A percentile compares a stretch with the other conserved stretches of the same genome.
These are phyloP conservation scores for Andrena flavipes DNA, from an alignment of 2,888 invertebrate genomes.

Conservation along the genomic window DNA sequence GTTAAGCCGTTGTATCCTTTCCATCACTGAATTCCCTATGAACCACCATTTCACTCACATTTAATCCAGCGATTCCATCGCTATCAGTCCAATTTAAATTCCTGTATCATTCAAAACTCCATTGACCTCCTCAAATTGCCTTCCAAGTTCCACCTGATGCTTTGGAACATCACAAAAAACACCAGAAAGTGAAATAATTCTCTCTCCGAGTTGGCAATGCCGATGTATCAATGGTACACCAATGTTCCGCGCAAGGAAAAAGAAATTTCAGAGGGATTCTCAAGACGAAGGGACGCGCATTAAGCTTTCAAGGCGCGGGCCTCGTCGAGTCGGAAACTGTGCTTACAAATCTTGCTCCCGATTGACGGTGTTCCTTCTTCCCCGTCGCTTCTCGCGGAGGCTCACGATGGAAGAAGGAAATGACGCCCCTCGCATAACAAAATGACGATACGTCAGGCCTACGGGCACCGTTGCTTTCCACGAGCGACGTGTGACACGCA, in stretches of 20 bases:
- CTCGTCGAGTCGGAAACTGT: constrained; percentile 43
- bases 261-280: not conserved
- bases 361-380: constrained; percentile 53
- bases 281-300: not conserved
- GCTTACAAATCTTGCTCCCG: constrained; percentile 58
- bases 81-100: not conserved
- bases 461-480: constrained; percentile 66
- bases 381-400: constrained; percentile 45
- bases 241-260: not conserved
- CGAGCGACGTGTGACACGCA: constrained; percentile 69
- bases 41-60: not conserved
- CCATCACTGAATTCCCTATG: not conserved
- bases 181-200: too few species aligned
- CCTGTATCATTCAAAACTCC: too few species aligned
- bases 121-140: too few species aligned
- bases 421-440: constrained; percentile 72
- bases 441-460: constrained; percentile 61
- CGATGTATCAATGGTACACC: not conserved
- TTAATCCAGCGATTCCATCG: not conserved
- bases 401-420: constrained; percentile 72
- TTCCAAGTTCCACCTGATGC: too few species aligned
- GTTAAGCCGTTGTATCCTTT: constrained; percentile 24
- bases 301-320: constrained; percentile 23
- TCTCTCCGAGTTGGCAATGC: too few species aligned
- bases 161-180: too few species aligned